Percentiles rank a stretch among this genome's conserved stretches.
These are phyloP conservation scores for Grus americana DNA, from an alignment of 2,113 vertebrate genomes.

Conservation along the genomic window DNA sequence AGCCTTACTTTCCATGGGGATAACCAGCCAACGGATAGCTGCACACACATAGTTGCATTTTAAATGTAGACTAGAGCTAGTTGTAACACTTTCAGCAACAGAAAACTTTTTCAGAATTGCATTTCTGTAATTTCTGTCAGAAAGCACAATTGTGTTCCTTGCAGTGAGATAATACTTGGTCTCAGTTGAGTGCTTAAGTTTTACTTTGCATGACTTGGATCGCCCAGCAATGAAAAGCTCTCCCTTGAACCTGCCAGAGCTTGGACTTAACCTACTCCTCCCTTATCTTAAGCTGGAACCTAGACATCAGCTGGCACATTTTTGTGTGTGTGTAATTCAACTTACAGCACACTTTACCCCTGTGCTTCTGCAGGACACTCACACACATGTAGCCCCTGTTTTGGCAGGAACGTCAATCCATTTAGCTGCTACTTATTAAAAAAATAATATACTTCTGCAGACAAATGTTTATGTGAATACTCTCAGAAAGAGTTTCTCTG, in stretches of 20 bases:
- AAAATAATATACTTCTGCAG: not conserved
- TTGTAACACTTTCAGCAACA: not conserved
- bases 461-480: not conserved
- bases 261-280: not conserved
- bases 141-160: fast-evolving
- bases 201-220: not conserved
- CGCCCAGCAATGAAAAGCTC: not conserved
- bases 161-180: not conserved
- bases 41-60: not conserved
- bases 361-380: not conserved
- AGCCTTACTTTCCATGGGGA: not conserved
- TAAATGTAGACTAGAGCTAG: not conserved
- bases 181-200: not conserved
- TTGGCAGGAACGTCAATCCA: not conserved
- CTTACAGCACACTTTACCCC: not conserved
- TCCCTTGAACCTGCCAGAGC: not conserved
- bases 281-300: not conserved
- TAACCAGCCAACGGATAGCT: fast-evolving
- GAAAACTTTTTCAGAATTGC: not conserved
- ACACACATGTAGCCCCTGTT: fast-evolving
- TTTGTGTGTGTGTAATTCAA: not conserved
- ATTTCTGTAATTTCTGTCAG: not conserved
- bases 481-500: not conserved
- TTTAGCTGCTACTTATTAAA: not conserved
- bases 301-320: not conserved